These are phyloP conservation scores for Alosa sapidissima DNA, from an alignment of 2,797 vertebrate species.

Conservation along the genomic window DNA sequence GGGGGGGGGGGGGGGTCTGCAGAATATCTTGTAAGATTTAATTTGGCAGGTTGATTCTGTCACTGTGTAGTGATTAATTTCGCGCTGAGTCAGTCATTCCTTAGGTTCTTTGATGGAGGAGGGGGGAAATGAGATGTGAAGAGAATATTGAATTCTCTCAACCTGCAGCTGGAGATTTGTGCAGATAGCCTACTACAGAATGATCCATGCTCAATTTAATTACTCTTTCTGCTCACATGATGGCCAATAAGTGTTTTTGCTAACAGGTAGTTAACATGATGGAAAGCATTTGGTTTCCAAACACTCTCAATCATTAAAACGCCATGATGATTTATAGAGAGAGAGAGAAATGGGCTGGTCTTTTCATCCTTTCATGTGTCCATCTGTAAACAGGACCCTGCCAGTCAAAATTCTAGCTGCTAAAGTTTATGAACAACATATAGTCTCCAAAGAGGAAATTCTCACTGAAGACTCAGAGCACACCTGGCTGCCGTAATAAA, in stretches of 20 bases:
- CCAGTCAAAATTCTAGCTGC: not conserved
- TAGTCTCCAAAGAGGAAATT: constrained; percentile 7
- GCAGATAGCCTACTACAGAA: not conserved
- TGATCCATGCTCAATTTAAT: not conserved
- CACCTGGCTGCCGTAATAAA: constrained; percentile 30
- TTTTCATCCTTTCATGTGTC: not conserved
- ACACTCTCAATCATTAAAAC: not conserved
- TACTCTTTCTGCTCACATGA: not conserved
- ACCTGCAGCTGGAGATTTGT: not conserved
- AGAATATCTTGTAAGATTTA: constrained; percentile 26
- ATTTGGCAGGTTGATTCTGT: constrained; percentile 33
- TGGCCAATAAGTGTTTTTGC: not conserved
- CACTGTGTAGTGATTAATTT: constrained; percentile 40
- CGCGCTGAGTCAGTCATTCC: constrained; percentile 41
- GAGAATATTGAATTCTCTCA: constrained; percentile 29
- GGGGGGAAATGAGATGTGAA: constrained; percentile 30
- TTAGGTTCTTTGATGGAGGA: constrained; percentile 30
- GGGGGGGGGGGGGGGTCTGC: not conserved
- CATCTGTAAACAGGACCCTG: not conserved
- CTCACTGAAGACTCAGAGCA: constrained; percentile 18
- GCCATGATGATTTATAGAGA: not conserved
- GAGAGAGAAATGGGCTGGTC: not conserved
- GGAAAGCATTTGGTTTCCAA: not conserved
- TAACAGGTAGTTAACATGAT: not conserved
- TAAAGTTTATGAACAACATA: not conserved